Conservation (phyloP, 1,140 invertebrate genomes). For the Rhopalosiphum padi region DNA sequence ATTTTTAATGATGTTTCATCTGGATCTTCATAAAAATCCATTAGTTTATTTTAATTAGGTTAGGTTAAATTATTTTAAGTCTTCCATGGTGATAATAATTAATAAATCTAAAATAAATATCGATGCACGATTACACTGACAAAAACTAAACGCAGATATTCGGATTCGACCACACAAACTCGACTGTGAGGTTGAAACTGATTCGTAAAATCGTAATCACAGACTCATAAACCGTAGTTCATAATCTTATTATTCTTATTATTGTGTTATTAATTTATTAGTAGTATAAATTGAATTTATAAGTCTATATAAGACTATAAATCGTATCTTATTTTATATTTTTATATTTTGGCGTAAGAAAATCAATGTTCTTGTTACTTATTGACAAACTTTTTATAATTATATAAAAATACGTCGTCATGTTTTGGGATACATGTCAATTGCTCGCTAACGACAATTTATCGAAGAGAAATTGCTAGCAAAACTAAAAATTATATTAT, state of each 20-base stretch:
- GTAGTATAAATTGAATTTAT: too few species aligned
- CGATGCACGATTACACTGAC: not conserved
- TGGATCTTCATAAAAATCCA: constrained; percentile 61
- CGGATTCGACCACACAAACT: not conserved
- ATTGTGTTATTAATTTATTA: constrained; percentile 5
- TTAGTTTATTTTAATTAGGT: constrained; percentile 57
- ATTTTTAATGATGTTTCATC: constrained; percentile 59
- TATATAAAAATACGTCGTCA: not conserved
- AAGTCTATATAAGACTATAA: constrained; percentile 11
- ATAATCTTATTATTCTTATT: constrained; percentile 13
- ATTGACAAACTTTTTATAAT: not conserved
- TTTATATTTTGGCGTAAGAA: not conserved
- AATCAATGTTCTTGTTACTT: not conserved
- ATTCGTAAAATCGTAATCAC: not conserved
- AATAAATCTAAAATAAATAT: constrained; percentile 11
- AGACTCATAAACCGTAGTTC: not conserved
- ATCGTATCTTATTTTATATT: constrained; percentile 22
- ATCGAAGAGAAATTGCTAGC: too few species aligned
- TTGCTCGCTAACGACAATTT: too few species aligned
- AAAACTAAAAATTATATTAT: too few species aligned
- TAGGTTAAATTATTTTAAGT: not conserved
- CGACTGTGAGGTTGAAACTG: constrained; percentile 8
- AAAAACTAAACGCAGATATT: not conserved
- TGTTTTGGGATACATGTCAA: too few species aligned
- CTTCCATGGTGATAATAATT: constrained; percentile 11